A percentile compares a stretch with the other conserved stretches of the same genome.
Conservation (phyloP, 2,797 vertebrate species). For the Melanotaenia trifasciata region DNA sequence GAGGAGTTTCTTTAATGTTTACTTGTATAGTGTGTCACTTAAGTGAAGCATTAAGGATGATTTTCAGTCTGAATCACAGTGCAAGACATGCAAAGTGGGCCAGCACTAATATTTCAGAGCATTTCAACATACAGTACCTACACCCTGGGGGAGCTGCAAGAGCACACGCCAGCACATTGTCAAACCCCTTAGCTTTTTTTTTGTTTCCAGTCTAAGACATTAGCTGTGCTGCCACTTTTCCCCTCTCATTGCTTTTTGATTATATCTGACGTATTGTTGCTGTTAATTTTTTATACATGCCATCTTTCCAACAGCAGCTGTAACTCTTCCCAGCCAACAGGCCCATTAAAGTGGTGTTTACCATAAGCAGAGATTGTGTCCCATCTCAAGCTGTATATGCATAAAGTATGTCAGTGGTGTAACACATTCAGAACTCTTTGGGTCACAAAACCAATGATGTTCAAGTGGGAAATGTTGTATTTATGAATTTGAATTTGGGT, state of each 20-base stretch:
- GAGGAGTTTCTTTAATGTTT: slow-evolving; percentile 6
- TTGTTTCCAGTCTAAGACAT: slow-evolving; percentile 52
- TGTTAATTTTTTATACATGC: slow-evolving; percentile 81
- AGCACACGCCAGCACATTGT: slow-evolving; percentile 73
- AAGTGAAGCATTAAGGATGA: slow-evolving; percentile 37
- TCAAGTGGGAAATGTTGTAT: slow-evolving; percentile 27
- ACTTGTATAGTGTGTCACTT: slow-evolving; percentile 30
- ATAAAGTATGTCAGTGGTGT: slow-evolving; percentile 76
- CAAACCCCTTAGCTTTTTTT: slow-evolving; percentile 52
- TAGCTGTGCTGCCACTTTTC: slow-evolving; percentile 69
- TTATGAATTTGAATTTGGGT: background rate
- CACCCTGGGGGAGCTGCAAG: slow-evolving; percentile 55
- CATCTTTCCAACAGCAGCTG: slow-evolving; percentile 60
- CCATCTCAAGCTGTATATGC: slow-evolving; percentile 68
- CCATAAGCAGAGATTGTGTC: slow-evolving; percentile 70
- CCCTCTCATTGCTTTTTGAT: slow-evolving; percentile 64
- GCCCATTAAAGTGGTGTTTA: slow-evolving; percentile 78
- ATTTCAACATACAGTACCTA: slow-evolving; percentile 61
- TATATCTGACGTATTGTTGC: slow-evolving; percentile 71
- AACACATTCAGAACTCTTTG: slow-evolving; percentile 44
- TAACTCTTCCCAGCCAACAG: slow-evolving; percentile 62
- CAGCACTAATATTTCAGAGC: slow-evolving; percentile 56
- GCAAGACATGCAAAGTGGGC: slow-evolving; percentile 57
- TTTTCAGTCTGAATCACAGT: slow-evolving; percentile 41
- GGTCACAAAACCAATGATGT: slow-evolving; percentile 31